phyloP scores from a whole-genome alignment of 2,797 vertebrate species.

The Enteromius anoplus region DNA sequence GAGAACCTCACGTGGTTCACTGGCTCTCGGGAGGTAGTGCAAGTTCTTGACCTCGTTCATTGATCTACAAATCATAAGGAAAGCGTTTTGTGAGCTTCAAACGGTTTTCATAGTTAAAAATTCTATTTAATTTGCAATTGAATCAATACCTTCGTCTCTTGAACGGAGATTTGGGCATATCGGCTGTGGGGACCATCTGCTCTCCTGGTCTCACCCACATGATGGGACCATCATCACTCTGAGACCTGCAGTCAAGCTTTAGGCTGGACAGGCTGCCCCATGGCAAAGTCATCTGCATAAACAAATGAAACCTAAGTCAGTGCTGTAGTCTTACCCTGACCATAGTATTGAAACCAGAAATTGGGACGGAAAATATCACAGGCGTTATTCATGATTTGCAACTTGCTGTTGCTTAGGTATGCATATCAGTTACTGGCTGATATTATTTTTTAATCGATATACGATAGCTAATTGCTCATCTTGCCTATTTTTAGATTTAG shows the following conservation, averaged over 20 bases:
- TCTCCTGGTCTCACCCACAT: slow-evolving; percentile 99
- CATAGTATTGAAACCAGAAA: neutral
- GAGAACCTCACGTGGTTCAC: slow-evolving; percentile 94
- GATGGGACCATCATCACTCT: slow-evolving; percentile 97
- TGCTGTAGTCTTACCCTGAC: neutral
- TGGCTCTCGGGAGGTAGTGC: slow-evolving; percentile 95
- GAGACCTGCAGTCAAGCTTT: slow-evolving; percentile 92
- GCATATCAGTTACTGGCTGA: neutral
- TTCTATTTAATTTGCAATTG: neutral
- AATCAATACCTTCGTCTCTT: slow-evolving; percentile 89
- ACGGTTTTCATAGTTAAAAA: neutral
- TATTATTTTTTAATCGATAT: neutral
- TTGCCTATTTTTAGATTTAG: neutral
- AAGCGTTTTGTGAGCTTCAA: neutral
- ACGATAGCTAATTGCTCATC: too few relatives aligned
- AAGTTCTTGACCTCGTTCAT: slow-evolving; percentile 99
- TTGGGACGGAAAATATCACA: neutral
- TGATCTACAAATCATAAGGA: slow-evolving; percentile 75
- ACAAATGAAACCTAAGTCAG: slow-evolving; percentile 20
- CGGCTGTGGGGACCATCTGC: slow-evolving; percentile 98
- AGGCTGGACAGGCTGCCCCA: slow-evolving; percentile 96
- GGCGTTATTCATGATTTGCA: neutral
- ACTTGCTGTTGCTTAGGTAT: neutral
- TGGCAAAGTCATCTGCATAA: slow-evolving; percentile 91
- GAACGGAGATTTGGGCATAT: slow-evolving; percentile 98